Evolutionary conservation across 2,888 invertebrate species (phyloP), one percentile per base, ranked within the genome.

Genomic region (Argyresthia goedartella): DNA sequence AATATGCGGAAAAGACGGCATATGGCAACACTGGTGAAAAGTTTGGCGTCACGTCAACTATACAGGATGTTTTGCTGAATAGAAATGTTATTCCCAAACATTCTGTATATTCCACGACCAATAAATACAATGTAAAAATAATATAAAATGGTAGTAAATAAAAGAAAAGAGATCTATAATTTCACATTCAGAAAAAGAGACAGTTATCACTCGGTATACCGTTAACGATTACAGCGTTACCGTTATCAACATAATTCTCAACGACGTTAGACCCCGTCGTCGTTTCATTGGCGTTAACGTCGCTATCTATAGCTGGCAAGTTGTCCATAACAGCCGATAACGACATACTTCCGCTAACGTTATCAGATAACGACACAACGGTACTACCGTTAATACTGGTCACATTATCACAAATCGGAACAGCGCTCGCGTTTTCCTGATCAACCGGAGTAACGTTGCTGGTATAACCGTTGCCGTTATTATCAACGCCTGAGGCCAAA

Each of bases 261-360:
- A 11, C 41, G 41, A 11, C 13, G 15, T 10, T 35, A 11, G 8
- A 13, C 1, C 14, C 48, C 15, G 36, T 11, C 15, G 11, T 11
- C 3, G 33, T 60, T 34, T 76, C 81, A 55, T 84, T 82, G 0
- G 81, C 81, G 54, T 81, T 81, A 4, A 80, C 66, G 52, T 84
- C 84, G 49, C 79, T 73, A 55, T 85, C 84, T 3, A 84, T 81
- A 1, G 81, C 82, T 3, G 84, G 84, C 56, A 84, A 60, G 48
- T 76, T 79, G 54, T 81, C 81, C 50, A 84, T 78, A n/a, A 79
- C 71, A 8, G 78, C 44, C 6, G 50, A 33, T 11, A 50, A 44
- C 14, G 34, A 14, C 4, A 47, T 34, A 14, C 36, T 49, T 14
- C 39, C 39, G 25, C 41, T 48, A 15, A 7, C 43, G 43, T 43